These are phyloP conservation scores for Chrysolina americana DNA, from an alignment of 2,888 invertebrate species.

Conservation along the genomic window DNA sequence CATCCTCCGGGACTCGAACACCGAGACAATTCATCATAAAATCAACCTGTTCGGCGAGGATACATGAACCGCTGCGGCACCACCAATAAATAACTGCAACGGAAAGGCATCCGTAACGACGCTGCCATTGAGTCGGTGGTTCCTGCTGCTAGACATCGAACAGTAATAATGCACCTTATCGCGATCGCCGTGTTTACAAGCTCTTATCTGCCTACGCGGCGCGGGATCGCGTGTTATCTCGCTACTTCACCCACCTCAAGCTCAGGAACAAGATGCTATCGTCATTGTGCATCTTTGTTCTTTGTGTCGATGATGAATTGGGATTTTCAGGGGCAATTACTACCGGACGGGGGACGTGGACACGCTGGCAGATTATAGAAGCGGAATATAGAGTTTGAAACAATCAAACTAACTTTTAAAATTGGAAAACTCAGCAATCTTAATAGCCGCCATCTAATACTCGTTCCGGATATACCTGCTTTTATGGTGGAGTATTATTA, in stretches of 20 bases:
- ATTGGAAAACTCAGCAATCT: too few species aligned
- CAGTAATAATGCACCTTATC: conserved; percentile 53
- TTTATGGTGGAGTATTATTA: too few species aligned
- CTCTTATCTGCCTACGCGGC: conserved; percentile 57
- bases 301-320: conserved; percentile 24
- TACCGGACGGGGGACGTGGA: background rate
- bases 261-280: conserved; percentile 44
- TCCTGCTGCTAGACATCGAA: conserved; percentile 40
- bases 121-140: conserved; percentile 33
- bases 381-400: too few species aligned
- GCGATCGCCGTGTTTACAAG: conserved; percentile 59
- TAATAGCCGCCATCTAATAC: too few species aligned
- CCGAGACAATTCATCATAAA: conserved; percentile 28
- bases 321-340: conserved; percentile 9
- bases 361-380: too few species aligned
- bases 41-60: conserved; percentile 25
- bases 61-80: conserved; percentile 5
- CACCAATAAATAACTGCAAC: conserved; percentile 42
- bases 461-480: too few species aligned
- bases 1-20: conserved; percentile 21
- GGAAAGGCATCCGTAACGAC: conserved; percentile 46
- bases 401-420: too few species aligned
- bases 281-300: conserved; percentile 17
- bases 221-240: conserved; percentile 53
- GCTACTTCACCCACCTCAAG: conserved; percentile 49